Base-by-base conservation (phyloP, 2,113 vertebrate species). In the Piaya cayana region DNA sequence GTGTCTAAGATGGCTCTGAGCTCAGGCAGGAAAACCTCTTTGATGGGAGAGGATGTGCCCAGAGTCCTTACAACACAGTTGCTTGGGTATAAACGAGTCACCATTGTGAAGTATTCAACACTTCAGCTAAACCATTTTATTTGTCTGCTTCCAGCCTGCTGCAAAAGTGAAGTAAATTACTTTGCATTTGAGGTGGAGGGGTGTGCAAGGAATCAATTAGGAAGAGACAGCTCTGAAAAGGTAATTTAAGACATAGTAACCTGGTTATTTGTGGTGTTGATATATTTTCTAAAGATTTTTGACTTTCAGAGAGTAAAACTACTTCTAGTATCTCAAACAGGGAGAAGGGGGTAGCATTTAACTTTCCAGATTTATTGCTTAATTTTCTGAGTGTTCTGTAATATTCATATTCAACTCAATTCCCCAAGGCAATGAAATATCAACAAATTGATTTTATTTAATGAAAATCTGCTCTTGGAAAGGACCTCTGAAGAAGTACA, bases 381-480 rank as follows among this genome's bases (percentile, higher is more conserved):
- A 34, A 63, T 95, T 86, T 91, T 95, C 55, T 75, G 56, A 56
- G 27, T 81, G 32, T 56, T 84, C 34, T 63, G 12, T 37, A 81
- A 81, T 63, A 39, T 25, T 74, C 30, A 25, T 12, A 47, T 49
- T 85, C 64, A 47, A 45, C 12, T 92, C 50, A 62, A 22, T 82
- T 85, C 27, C n/a, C 8, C 15, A 75, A 77, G 60, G 88, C 29
- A 92, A 72, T 74, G 34, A 70, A 45, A 83, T 32, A 17, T 45
- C 47, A 85, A 42, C 32, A 94, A 42, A 58, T 70, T 65, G 42
- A 47, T 84, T 83, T 95, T 94, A 60, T 81, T 91, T 91, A 18
- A 64, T 63, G 14, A 81, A 83, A 91, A 70, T 82, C 18, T 55
- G 22, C 55, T 47, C 14, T 37, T 91, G 36, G 34, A 93, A 69